Evolutionary conservation across 1,140 invertebrate genomes (phyloP).

Genomic region (Drosophila orosa): DNA sequence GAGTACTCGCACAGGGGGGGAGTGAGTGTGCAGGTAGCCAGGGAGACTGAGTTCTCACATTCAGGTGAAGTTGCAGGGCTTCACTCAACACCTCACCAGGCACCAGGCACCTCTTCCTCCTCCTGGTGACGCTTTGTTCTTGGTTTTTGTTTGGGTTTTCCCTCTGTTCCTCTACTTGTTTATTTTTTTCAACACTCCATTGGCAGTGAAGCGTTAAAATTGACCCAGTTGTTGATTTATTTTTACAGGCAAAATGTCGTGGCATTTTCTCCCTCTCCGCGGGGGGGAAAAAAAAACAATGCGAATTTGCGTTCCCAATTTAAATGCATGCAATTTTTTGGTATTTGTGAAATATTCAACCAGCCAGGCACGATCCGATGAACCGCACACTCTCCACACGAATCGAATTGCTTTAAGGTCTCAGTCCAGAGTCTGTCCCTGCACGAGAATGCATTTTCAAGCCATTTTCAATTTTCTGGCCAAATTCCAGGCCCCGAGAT

Average conservation of each 20-base stretch:
- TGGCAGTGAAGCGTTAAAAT: conserved; percentile 74
- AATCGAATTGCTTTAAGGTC: conserved; percentile 34
- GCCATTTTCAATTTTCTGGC: conserved; percentile 49
- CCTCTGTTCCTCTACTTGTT: neutral
- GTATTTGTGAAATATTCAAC: conserved; percentile 22
- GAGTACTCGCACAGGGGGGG: neutral
- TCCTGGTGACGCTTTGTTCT: conserved; percentile 46
- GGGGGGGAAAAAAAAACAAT: conserved; percentile 23
- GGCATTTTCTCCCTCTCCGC: conserved; percentile 12
- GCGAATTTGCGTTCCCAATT: conserved; percentile 38
- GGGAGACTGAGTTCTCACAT: conserved; percentile 13
- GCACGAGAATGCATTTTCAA: conserved; percentile 52
- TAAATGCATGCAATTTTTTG: conserved; percentile 34
- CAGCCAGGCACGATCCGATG: conserved; percentile 28
- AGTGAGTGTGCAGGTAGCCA: conserved; percentile 9
- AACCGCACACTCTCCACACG: conserved; percentile 7
- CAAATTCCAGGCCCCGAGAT: conserved; percentile 23
- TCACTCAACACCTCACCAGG: conserved; percentile 19
- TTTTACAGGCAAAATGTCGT: conserved; percentile 49
- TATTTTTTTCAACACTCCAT: conserved; percentile 55
- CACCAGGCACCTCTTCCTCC: conserved; percentile 22
- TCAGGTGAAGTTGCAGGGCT: conserved; percentile 36
- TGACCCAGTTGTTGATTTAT: conserved; percentile 72
- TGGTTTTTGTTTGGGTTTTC: conserved; percentile 11
- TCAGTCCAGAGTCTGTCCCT: conserved; percentile 15